Base-by-base conservation (phyloP, 2,888 invertebrate species). In the Drosophila kuntzei region DNA sequence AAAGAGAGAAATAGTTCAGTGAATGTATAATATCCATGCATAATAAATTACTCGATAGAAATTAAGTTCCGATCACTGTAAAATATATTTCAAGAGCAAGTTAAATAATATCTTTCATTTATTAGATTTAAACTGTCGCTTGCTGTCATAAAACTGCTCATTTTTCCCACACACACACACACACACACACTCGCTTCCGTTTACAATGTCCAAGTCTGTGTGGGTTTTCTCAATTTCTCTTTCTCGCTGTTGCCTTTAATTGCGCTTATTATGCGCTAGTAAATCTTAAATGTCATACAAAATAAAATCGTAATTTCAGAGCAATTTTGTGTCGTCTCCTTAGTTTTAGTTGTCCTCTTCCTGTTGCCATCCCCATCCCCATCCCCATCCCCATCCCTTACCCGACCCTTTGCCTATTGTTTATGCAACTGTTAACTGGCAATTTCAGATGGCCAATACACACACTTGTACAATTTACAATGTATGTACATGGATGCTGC, bases 261-360 rank as follows among this genome's bases (percentile, higher is more conserved):
- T 78, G 74, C 74, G 50, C 61, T 49, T 62, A 73, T 76, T 78
- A 73, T 68, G 47, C 61, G 60, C 54, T 64, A 43, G 29, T 43
- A 67, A 54, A 50, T 74, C 58, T 64, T 46, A 69, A 76, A 80
- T 75, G 63, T 57, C 73, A 61, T 71, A 61, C 43, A 57, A 59
- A 44, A 79, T 71, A 74, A 76, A 66, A 68, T 67, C 53, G 66
- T 58, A 68, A 71, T 78, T 75, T 81, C 53, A 70, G 58, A 36
- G 76, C 66, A 66, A 68, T 80, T 65, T 67, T 34, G 54, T 73
- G 37, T 49, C 46, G 43, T 34, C 41, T 46, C 46, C 37, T 51
- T 18, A 34, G 50, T 61, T 43, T 34, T 34, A 4, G 2, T 5
- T 36, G 7, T 25, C n/a, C 11, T n/a, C 25, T 37, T 34, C 3